Conservation (phyloP, 1,140 invertebrate genomes). For the Pentalonia nigronervosa region DNA sequence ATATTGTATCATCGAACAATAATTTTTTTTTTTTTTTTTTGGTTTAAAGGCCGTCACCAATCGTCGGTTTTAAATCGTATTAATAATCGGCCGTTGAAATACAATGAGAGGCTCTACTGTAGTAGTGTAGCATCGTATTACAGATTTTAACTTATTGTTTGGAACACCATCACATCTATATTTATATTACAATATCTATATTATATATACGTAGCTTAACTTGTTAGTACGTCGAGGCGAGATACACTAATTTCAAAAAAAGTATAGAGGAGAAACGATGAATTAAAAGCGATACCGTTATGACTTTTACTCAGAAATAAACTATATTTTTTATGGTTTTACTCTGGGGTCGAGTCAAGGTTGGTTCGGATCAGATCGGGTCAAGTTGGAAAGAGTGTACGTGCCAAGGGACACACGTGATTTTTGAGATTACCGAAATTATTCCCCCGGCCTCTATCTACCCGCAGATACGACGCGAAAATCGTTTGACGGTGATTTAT, state of each 20-base stretch:
- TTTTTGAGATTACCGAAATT: conserved; percentile 11
- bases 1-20: neutral
- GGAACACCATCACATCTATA: too few species aligned
- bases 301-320: neutral
- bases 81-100: neutral
- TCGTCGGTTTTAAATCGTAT: neutral
- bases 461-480: neutral
- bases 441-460: neutral
- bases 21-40: too few species aligned
- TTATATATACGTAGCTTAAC: neutral
- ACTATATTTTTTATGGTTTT: neutral
- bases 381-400: neutral
- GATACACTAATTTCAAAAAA: neutral
- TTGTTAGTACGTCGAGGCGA: neutral
- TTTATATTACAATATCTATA: too few species aligned
- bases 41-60: too few species aligned
- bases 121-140: too few species aligned
- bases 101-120: too few species aligned
- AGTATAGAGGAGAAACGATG: neutral
- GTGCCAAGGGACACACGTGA: neutral
- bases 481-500: neutral
- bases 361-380: neutral
- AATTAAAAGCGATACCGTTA: neutral
- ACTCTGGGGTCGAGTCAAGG: neutral
- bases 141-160: too few species aligned